Evolutionary conservation across 2,888 invertebrate species (phyloP).

Genomic region (Caenorhabditis sinica): DNA sequence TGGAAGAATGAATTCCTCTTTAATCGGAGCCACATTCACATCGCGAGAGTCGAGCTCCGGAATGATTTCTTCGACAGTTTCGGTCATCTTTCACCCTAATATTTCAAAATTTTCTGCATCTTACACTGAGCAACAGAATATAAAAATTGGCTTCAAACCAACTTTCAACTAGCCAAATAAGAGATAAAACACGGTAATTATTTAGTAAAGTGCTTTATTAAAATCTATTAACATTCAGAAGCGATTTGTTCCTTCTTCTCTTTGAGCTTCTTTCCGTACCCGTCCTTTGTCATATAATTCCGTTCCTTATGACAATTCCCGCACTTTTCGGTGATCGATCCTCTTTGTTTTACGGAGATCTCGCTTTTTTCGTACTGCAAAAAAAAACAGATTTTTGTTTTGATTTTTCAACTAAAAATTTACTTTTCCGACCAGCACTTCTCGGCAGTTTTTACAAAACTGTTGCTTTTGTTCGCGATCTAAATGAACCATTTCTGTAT

Average conservation of each 20-base stretch:
- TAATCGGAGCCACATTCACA: conserved; percentile 67
- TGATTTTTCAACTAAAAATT: neutral
- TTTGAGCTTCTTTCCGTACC: conserved; percentile 60
- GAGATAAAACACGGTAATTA: neutral
- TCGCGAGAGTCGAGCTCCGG: conserved; percentile 34
- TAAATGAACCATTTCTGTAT: conserved; percentile 72
- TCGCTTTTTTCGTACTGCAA: conserved; percentile 57
- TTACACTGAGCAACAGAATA: neutral
- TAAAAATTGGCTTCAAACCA: neutral
- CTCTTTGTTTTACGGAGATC: conserved; percentile 31
- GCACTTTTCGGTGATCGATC: conserved; percentile 58
- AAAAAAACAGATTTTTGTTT: neutral
- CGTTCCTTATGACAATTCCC: conserved; percentile 55
- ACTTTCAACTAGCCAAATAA: neutral
- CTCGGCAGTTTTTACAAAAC: conserved; percentile 75
- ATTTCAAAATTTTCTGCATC: neutral
- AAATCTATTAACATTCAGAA: conserved; percentile 10
- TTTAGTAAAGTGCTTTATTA: neutral
- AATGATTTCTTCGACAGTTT: conserved; percentile 16
- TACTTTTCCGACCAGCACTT: conserved; percentile 70
- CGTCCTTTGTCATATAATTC: conserved; percentile 61
- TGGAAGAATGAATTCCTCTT: conserved; percentile 67
- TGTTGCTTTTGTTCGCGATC: conserved; percentile 70
- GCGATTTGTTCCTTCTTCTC: conserved; percentile 24
- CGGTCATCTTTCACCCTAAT: conserved; percentile 2